Percentiles rank a stretch among this genome's conserved stretches.
phyloP scores from a whole-genome alignment of 2,113 vertebrate genomes.

The Lutjanus erythropterus region DNA sequence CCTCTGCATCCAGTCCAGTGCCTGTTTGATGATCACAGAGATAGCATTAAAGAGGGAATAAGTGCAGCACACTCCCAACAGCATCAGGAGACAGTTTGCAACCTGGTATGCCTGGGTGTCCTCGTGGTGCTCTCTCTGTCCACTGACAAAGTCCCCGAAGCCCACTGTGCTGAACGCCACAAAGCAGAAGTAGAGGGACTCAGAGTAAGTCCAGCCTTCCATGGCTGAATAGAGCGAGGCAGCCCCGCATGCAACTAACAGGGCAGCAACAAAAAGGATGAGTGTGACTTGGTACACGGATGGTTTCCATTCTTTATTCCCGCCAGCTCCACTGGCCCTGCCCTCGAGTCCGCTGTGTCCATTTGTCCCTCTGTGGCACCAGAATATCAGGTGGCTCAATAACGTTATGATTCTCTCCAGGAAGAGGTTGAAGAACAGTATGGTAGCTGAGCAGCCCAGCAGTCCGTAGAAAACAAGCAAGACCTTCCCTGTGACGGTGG shows the following conservation, averaged over 20 bases:
- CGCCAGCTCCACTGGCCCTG: neutral
- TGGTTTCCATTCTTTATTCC: conserved; percentile 61
- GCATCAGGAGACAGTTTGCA: conserved; percentile 75
- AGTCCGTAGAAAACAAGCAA: conserved; percentile 81
- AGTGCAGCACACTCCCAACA: conserved; percentile 78
- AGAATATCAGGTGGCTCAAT: conserved; percentile 53
- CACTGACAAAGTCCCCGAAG: conserved; percentile 82
- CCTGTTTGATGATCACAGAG: conserved; percentile 77
- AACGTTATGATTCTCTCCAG: conserved; percentile 67
- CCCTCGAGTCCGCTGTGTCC: neutral
- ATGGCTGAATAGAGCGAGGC: conserved; percentile 74
- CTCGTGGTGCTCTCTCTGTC: conserved; percentile 67
- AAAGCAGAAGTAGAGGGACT: conserved; percentile 82
- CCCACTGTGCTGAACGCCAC: conserved; percentile 81
- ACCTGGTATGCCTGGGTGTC: conserved; percentile 65
- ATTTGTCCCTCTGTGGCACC: conserved; percentile 53
- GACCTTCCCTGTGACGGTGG: conserved; percentile 70
- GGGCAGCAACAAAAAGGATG: conserved; percentile 61
- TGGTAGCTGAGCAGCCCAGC: conserved; percentile 75
- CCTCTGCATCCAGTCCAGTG: conserved; percentile 58
- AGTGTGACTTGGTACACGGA: conserved; percentile 71
- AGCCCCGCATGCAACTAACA: conserved; percentile 68
- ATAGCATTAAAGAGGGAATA: conserved; percentile 78
- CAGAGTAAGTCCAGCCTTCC: conserved; percentile 78
- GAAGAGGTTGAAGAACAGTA: conserved; percentile 78